phyloP scores from a whole-genome alignment of 2,797 vertebrate species.

The Botia almorhae region DNA sequence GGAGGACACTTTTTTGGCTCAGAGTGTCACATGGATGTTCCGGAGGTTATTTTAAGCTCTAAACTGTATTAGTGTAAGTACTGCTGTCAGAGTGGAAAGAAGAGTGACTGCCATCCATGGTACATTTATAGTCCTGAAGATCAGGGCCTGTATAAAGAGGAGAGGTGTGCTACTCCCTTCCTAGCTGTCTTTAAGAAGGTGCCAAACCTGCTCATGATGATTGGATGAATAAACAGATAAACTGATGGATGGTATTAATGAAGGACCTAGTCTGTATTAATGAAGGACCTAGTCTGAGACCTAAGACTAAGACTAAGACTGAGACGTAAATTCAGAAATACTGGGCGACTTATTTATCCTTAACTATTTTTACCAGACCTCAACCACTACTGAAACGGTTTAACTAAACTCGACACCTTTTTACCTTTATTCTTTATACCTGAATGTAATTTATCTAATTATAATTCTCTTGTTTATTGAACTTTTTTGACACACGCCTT shows the following conservation, averaged over 20 bases:
- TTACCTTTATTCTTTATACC: not conserved
- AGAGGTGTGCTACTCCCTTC: not conserved
- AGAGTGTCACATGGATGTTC: constrained; percentile 24
- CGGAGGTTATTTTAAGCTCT: constrained; percentile 31
- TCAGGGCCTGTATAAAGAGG: not conserved
- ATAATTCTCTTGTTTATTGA: constrained; percentile 29
- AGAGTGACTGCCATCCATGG: not conserved
- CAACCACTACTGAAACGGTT: not conserved
- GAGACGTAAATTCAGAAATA: not conserved
- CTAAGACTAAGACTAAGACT: too few relatives aligned
- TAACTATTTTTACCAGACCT: not conserved
- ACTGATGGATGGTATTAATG: not conserved
- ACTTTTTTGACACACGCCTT: not conserved
- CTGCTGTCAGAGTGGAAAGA: not conserved
- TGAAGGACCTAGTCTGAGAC: too few relatives aligned
- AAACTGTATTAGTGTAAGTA: constrained; percentile 24
- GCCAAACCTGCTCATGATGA: not conserved
- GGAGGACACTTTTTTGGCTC: constrained; percentile 17
- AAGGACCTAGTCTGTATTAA: not conserved
- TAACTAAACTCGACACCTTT: not conserved
- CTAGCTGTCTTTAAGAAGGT: not conserved
- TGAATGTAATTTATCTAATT: not conserved
- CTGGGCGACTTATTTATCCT: not conserved
- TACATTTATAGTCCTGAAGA: not conserved
- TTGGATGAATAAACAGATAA: not conserved